Percentiles rank a stretch among this genome's conserved stretches.
These are phyloP conservation scores for Anhinga anhinga DNA, from an alignment of 2,113 vertebrate genomes.

Conservation along the genomic window DNA sequence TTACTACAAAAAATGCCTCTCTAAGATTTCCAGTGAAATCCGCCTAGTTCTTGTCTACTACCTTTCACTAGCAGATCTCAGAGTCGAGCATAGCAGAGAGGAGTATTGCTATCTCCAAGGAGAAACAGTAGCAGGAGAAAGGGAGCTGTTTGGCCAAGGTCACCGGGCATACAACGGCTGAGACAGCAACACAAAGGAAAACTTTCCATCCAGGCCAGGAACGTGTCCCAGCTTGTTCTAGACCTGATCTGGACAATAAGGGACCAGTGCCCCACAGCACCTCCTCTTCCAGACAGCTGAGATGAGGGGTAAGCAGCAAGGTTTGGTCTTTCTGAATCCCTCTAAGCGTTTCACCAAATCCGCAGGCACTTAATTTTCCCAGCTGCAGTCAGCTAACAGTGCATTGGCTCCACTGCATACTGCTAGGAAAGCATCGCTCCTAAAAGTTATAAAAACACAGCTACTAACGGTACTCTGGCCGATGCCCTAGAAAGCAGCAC, in stretches of 20 bases:
- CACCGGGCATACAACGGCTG: rapidly evolving
- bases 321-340: neutral
- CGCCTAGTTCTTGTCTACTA: neutral
- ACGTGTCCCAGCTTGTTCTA: neutral
- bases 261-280: neutral
- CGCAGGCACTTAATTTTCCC: neutral
- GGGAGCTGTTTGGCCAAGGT: neutral
- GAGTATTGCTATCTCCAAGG: neutral
- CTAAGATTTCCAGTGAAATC: neutral
- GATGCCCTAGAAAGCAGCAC: neutral
- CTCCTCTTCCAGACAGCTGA: neutral
- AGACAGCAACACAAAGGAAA: neutral
- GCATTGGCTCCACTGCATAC: neutral
- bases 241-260: neutral
- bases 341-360: neutral
- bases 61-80: neutral
- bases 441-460: neutral
- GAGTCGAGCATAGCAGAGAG: neutral
- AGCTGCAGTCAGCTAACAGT: neutral
- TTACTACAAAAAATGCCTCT: neutral
- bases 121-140: neutral
- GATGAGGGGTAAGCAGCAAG: neutral
- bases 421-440: neutral
- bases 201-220: neutral
- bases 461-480: neutral